phyloP scores from a whole-genome alignment of 1,140 invertebrate genomes.

The Parasteatoda tepidariorum region DNA sequence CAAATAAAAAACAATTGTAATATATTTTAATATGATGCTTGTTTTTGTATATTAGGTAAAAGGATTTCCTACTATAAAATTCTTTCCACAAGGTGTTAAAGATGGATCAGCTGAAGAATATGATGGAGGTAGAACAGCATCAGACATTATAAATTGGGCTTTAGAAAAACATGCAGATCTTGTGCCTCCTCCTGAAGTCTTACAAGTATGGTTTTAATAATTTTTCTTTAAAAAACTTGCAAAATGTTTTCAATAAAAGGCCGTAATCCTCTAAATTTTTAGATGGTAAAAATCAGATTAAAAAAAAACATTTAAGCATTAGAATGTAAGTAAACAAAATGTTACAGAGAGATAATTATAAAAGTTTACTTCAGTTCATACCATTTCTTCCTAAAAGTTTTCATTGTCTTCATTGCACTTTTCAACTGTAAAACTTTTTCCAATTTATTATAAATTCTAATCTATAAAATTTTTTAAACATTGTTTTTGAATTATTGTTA shows the following conservation, averaged over 20 bases:
- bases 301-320: background rate
- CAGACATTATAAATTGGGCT: slow-evolving; percentile 93
- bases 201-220: slow-evolving; percentile 73
- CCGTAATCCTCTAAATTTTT: too few relatives aligned
- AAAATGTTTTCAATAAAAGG: background rate
- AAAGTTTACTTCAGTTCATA: too few relatives aligned
- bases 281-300: background rate
- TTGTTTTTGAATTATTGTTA: too few relatives aligned
- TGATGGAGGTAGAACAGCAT: slow-evolving; percentile 88
- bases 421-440: too few relatives aligned
- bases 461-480: too few relatives aligned
- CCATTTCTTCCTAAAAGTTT: too few relatives aligned
- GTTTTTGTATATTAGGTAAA: slow-evolving; percentile 72
- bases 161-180: slow-evolving; percentile 87
- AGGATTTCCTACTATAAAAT: slow-evolving; percentile 98
- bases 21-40: too few relatives aligned
- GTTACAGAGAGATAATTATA: too few relatives aligned
- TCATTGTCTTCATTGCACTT: too few relatives aligned
- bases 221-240: background rate
- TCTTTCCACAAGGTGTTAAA: slow-evolving; percentile 88
- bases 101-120: slow-evolving; percentile 76
- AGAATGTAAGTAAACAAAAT: too few relatives aligned
- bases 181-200: slow-evolving; percentile 89
- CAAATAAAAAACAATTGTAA: too few relatives aligned
- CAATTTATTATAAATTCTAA: too few relatives aligned